Base-by-base conservation (phyloP, 1,140 invertebrate genomes). In the Antheraea mylitta region DNA sequence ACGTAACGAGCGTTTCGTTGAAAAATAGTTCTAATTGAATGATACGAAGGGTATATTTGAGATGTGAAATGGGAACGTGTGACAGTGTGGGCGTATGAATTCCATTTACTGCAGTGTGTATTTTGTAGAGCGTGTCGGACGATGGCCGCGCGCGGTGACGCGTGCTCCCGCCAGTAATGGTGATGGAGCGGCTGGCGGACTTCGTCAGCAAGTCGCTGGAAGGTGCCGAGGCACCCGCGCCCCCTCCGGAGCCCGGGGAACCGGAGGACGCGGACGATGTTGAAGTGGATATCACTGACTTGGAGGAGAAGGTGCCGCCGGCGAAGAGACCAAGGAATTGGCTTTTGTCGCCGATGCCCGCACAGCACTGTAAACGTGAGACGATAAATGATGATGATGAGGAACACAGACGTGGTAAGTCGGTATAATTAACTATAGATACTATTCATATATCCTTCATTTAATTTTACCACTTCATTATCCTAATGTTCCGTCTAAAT, bases 131-230 rank as follows among this genome's bases (percentile, higher is more conserved):
- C 82, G 84, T 83, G 82, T 76, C 83, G 82, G 75, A 71, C 73
- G 82, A 83, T 81, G 81, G 80, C 76, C 78, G 86, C 85, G 83
- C 81, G 83, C 77, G 83, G 77, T 73, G 77, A 73, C 81, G 81
- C 82, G 83, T 77, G 78, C 72, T 76, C 70, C 79, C 77, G 80
- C 78, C 87, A 91, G 89, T 91, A 86, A 91, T 91, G 89, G 87
- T 91, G 80, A 91, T 91, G 89, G 89, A 90, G 89, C 89, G 89
- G 81, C 86, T 91, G 77, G 88, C 89, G 86, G 87, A 89, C 82
- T 90, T 90, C 85, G 89, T 91, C 74, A 90, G 88, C 89, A 90
- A 90, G 81, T 87, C 89, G 67, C 76, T 90, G 77, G 89, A 91
- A 70, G 89, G 89, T 38, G 89, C 86, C 66, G 88, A 87, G 71